A percentile compares a stretch with the other conserved stretches of the same genome.
These are phyloP conservation scores for Triplophysa tibetana DNA, from an alignment of 2,113 vertebrate genomes.

Conservation along the genomic window DNA sequence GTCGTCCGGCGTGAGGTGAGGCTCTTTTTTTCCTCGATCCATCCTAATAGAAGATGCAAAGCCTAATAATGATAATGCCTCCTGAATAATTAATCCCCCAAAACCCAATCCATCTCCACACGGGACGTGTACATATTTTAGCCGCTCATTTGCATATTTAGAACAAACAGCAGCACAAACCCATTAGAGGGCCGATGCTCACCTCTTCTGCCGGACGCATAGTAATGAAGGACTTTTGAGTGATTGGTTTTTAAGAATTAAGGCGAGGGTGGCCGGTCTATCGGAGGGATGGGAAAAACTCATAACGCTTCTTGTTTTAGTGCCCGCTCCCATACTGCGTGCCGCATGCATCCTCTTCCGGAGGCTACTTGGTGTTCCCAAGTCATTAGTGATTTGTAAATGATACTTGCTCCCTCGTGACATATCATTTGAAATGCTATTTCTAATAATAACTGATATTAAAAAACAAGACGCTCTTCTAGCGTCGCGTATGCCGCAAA, in stretches of 20 bases:
- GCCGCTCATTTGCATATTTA: slow-evolving; percentile 77
- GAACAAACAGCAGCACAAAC: slow-evolving; percentile 76
- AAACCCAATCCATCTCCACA: slow-evolving; percentile 75
- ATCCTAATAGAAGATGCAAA: slow-evolving; percentile 73
- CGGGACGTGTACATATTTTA: slow-evolving; percentile 79
- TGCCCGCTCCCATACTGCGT: slow-evolving; percentile 75
- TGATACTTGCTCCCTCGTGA: slow-evolving; percentile 99
- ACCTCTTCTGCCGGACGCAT: slow-evolving; percentile 53
- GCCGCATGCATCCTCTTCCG: slow-evolving; percentile 81
- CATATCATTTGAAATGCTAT: slow-evolving; percentile 96
- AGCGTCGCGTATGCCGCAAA: slow-evolving; percentile 84
- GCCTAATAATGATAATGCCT: slow-evolving; percentile 79
- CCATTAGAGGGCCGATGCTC: slow-evolving; percentile 63
- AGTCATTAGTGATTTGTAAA: slow-evolving; percentile 99
- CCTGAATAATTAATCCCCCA: slow-evolving; percentile 77
- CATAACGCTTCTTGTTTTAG: slow-evolving; percentile 64
- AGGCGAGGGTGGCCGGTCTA: slow-evolving; percentile 48
- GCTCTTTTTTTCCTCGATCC: slow-evolving; percentile 61
- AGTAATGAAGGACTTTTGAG: slow-evolving; percentile 71
- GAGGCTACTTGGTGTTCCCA: slow-evolving; percentile 94
- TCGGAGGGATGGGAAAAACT: slow-evolving; percentile 44
- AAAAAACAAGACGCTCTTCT: slow-evolving; percentile 89
- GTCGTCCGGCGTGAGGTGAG: slow-evolving; percentile 71
- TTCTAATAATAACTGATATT: slow-evolving; percentile 98
- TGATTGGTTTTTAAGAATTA: slow-evolving; percentile 75